Percentiles rank a stretch among this genome's conserved stretches.
Conservation (phyloP, 2,888 invertebrate genomes). For the Calliopum simillimum region DNA sequence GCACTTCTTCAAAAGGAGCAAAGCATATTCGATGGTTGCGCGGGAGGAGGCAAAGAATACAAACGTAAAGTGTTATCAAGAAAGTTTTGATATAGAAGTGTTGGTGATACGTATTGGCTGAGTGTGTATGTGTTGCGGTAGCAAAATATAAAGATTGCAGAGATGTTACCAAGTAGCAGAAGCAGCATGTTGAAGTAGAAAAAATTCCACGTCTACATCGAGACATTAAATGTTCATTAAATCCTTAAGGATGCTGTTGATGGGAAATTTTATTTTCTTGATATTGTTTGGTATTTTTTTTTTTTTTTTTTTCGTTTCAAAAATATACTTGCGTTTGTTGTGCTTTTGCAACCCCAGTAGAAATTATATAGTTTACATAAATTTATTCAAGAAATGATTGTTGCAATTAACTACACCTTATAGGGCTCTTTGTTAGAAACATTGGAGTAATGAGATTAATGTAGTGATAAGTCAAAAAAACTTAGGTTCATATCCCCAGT, state of each 20-base stretch:
- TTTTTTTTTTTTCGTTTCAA: background rate
- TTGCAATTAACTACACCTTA: no score
- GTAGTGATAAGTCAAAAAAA: no score
- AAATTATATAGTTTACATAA: background rate
- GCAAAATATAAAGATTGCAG: background rate
- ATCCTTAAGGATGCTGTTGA: slow-evolving; percentile 34
- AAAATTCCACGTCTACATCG: slow-evolving; percentile 4
- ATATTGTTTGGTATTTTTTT: background rate
- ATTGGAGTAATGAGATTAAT: no score
- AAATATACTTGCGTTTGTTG: background rate
- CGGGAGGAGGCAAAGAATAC: background rate
- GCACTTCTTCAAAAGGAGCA: background rate
- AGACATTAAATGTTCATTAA: slow-evolving; percentile 31
- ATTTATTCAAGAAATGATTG: no score
- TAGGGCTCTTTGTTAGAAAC: no score
- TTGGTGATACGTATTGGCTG: background rate
- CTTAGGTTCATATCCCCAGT: no score
- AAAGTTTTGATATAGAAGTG: background rate
- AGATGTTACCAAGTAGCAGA: background rate
- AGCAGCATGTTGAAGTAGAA: background rate
- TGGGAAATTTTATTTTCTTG: slow-evolving; percentile 23
- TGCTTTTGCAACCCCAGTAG: background rate
- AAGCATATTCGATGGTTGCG: background rate
- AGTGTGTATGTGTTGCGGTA: background rate
- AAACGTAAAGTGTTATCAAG: background rate